phyloP scores from a whole-genome alignment of 2,888 invertebrate genomes.

The Drosophila subsilvestris region DNA sequence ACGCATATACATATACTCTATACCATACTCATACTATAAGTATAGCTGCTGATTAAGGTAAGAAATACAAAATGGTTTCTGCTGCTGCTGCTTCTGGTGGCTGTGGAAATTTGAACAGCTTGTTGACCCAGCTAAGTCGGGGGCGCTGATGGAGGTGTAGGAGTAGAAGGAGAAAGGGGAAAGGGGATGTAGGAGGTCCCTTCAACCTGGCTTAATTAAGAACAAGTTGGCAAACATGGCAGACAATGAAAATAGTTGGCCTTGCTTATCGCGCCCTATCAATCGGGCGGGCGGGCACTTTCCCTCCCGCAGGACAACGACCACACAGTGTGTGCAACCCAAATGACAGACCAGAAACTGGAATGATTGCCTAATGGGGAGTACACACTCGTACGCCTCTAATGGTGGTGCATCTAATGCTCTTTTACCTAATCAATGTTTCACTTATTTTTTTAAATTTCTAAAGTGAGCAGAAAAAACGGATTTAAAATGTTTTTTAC shows the following conservation, averaged over 20 bases:
- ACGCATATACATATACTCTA: too few relatives aligned
- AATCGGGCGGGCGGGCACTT: slow-evolving; percentile 55
- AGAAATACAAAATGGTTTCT: slow-evolving; percentile 65
- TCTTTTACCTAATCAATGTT: background rate
- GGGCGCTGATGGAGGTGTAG: slow-evolving; percentile 17
- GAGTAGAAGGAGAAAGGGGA: background rate
- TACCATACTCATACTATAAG: background rate
- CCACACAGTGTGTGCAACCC: slow-evolving; percentile 41
- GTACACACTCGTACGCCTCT: background rate
- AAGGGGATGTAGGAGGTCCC: slow-evolving; percentile 24
- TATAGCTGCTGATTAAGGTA: slow-evolving; percentile 58
- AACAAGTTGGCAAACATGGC: slow-evolving; percentile 70
- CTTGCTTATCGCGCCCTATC: slow-evolving; percentile 74
- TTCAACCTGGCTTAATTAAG: slow-evolving; percentile 76
- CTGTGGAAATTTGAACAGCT: slow-evolving; percentile 46
- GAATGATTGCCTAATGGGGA: slow-evolving; percentile 15
- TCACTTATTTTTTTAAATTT: background rate
- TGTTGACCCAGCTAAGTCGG: slow-evolving; percentile 58
- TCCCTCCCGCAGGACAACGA: slow-evolving; percentile 61
- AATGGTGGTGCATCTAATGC: background rate
- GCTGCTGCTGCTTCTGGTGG: slow-evolving; percentile 27
- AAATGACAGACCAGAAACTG: slow-evolving; percentile 45
- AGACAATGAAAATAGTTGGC: slow-evolving; percentile 73
- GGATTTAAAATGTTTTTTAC: too few relatives aligned
- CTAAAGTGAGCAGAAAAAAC: too few relatives aligned